phyloP scores from a whole-genome alignment of 2,888 invertebrate species.

The Euplagia quadripunctaria region DNA sequence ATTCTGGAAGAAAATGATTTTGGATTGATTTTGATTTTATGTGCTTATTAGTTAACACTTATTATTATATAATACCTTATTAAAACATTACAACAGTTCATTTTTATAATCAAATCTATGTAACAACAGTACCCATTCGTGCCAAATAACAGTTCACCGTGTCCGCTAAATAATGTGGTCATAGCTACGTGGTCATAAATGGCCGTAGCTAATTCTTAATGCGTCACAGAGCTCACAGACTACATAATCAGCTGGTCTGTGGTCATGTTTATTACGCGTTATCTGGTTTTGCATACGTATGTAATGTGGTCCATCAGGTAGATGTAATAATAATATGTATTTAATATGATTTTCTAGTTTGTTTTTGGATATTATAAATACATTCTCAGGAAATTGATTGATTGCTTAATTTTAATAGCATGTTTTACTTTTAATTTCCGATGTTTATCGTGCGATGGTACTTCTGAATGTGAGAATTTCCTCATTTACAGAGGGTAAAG shows the following conservation, averaged over 20 bases:
- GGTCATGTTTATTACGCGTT: not conserved
- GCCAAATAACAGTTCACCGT: not conserved
- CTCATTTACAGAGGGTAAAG: no score
- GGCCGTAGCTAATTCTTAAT: conserved; percentile 2
- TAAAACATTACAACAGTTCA: not conserved
- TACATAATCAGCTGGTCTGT: conserved; percentile 8
- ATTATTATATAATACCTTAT: not conserved
- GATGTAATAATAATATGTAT: not conserved
- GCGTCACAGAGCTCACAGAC: not conserved
- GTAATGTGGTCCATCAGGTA: not conserved
- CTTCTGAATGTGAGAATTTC: no score
- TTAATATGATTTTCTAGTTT: not conserved
- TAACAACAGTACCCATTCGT: not conserved
- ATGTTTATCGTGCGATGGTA: no score
- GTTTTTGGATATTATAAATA: not conserved
- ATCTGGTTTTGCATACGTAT: not conserved
- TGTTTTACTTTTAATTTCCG: no score
- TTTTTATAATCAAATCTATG: not conserved
- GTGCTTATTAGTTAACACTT: no score
- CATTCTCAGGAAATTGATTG: no score
- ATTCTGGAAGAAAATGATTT: no score
- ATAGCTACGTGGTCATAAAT: not conserved
- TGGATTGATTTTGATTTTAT: no score
- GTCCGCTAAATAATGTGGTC: not conserved
- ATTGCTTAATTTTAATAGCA: no score